Base-by-base conservation (phyloP, 2,113 vertebrate genomes). In the Meriones unguiculatus region DNA sequence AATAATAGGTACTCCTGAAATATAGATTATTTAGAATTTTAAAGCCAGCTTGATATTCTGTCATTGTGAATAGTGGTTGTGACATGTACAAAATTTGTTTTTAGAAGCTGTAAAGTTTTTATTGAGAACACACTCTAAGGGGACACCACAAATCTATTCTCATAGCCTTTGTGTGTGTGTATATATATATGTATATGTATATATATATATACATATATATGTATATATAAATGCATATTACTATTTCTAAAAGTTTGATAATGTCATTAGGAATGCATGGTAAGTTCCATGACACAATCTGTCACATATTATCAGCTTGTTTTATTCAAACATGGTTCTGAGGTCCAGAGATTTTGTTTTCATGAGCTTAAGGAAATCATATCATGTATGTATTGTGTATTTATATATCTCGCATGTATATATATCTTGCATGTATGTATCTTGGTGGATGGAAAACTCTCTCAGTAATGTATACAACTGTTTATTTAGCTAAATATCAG, bases 201-300 rank as follows among this genome's bases (percentile, higher is more conserved):
- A 4, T 46, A 4, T 46, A 4, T 46, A 4, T 46, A 4, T 46
- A 46, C 4, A 46, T 3, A 46, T 46, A 46, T 46, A 46, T 46
- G 4, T 46, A 46, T 46, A 3, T 46, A 46, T 46, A 46, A 46
- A 46, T 46, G 4, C 5, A 46, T 72, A 1, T 78, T 70, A 65
- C 25, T 64, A 80, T 54, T 86, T 82, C 25, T 18, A 41, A 54
- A 46, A 46, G n/a, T 59, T 35, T 82, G 35, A 20, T 59, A 38
- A 82, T 7, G 0, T 9, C 17, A 13, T 9, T 24, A 8, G 7
- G 41, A 3, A 11, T 30, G 0, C 9, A 28, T 59, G 24, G 12
- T 89, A n/a, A n/a, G 57, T 77, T 57, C 2, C 24, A 13, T 38
- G 8, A 24, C 25, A n/a, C 20, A 65, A 7, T 77, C 12, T 52